phyloP scores from a whole-genome alignment of 64 coral and sea anemone species.

The Dendrophyllia cribrosa region DNA sequence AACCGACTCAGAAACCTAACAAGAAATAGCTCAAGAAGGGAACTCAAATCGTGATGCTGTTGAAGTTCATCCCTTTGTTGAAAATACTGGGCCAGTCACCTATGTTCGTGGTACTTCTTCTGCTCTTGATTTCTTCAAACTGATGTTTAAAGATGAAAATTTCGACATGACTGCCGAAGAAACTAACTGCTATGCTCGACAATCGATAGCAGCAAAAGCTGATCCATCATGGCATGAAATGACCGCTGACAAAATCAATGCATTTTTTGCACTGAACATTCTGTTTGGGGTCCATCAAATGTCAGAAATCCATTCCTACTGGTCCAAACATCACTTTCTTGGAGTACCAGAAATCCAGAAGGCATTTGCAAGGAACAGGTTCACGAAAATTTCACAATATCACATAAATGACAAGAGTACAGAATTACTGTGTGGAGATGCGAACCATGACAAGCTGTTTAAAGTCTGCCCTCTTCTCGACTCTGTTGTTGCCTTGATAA shows the following conservation, averaged over 20 bases:
- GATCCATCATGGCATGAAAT: constrained; percentile 13
- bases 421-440: constrained; percentile 20
- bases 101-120: not conserved
- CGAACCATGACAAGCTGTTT: constrained; percentile 53
- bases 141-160: constrained; percentile 4
- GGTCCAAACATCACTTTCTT: constrained; percentile 35
- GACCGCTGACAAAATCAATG: not conserved
- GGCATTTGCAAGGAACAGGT: constrained; percentile 17
- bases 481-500: constrained; percentile 11
- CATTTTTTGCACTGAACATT: constrained; percentile 22
- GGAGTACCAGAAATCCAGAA: constrained; percentile 24
- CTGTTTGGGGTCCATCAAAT: constrained; percentile 38
- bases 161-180: constrained; percentile 24
- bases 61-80: not conserved
- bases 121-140: not conserved
- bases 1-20: constrained; percentile 31
- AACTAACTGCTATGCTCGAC: constrained; percentile 6
- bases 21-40: constrained; percentile 9
- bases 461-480: constrained; percentile 34
- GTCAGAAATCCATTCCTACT: constrained; percentile 9
- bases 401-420: constrained; percentile 40
- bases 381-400: constrained; percentile 35
- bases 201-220: not conserved
- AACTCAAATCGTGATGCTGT: constrained; percentile 32
- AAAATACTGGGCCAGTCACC: constrained; percentile 3